Evolutionary conservation across 2,113 vertebrate genomes (phyloP), one percentile per base, ranked within the genome.

Genomic region (Tangachromis dhanisi): DNA sequence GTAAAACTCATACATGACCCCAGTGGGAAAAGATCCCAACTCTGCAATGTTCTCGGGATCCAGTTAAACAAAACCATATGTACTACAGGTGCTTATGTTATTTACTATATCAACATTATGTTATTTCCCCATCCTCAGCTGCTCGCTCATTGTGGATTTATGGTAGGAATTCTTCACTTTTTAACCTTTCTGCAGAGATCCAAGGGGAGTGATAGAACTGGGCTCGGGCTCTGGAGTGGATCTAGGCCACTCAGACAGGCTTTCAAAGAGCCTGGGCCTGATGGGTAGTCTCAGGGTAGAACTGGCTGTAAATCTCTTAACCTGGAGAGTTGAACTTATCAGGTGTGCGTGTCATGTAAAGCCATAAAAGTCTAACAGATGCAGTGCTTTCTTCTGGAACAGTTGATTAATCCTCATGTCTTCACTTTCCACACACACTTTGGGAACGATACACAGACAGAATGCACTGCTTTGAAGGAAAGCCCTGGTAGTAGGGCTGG

Each of bases 1-100:
- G 3, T 31, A 26, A 40, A 29, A 47, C 29, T 19, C 24, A 33
- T 80, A 35, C 8, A 24, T 31, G 61, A 68, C 35, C 79, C 33
- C 31, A n/a, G 17, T 3, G 29, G 81, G 76, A 83, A 16, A 38
- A 9, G n/a, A 84, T 51, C 40, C 40, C 3, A 3, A 3, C 16
- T 8, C 24, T 19, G 42, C 4, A 76, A 26, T 61, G 31, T 8
- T n/a, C 79, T 8, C 1, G 16, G 31, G 7, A 26, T 11, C 51
- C 8, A 40, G 4, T 55, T 89, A 88, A 93, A 26, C 42, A 79
- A 82, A 63, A 89, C 87, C 89, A 87, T 21, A 85, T 92, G 86
- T 80, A 3, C 79, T 19, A 19, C 16, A 31, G 6, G 40, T 45
- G 42, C 59, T 80, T 6, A 29, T 38, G 54, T 42, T 55, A 61